These are phyloP conservation scores for Theocolax elegans DNA, from an alignment of 1,140 invertebrate species.

Conservation along the genomic window DNA sequence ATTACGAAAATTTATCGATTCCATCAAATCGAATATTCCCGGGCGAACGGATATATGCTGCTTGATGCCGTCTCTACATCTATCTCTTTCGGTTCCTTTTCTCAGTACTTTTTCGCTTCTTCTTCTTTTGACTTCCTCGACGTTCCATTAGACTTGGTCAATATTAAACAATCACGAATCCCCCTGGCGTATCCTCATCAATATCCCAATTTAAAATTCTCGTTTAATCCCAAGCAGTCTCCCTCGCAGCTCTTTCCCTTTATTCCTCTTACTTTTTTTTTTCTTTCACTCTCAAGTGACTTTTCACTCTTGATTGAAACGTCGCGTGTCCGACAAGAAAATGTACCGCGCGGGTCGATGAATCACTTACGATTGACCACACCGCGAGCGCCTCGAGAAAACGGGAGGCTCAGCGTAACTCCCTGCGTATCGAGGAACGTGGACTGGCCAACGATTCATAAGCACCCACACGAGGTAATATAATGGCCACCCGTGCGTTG, in stretches of 20 bases:
- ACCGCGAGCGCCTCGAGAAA: neutral
- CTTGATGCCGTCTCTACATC: neutral
- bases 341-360: constrained; percentile 31
- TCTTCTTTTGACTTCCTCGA: constrained; percentile 8
- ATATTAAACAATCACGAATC: constrained; percentile 41
- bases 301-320: constrained; percentile 39
- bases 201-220: constrained; percentile 42
- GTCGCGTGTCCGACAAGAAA: constrained; percentile 17
- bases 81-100: constrained; percentile 1
- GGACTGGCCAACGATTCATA: constrained; percentile 31
- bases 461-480: neutral
- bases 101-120: neutral
- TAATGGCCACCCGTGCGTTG: neutral
- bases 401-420: neutral
- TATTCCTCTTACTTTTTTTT: neutral
- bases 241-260: neutral
- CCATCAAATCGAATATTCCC: constrained; percentile 29
- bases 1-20: constrained; percentile 39
- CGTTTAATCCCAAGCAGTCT: constrained; percentile 25
- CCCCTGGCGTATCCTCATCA: constrained; percentile 24
- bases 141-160: constrained; percentile 41
- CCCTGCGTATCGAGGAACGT: constrained; percentile 3
- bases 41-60: neutral
- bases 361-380: constrained; percentile 19
- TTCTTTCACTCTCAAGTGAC: neutral